Base-by-base conservation (phyloP, 2,113 vertebrate species). In the Nycticorax nycticorax region DNA sequence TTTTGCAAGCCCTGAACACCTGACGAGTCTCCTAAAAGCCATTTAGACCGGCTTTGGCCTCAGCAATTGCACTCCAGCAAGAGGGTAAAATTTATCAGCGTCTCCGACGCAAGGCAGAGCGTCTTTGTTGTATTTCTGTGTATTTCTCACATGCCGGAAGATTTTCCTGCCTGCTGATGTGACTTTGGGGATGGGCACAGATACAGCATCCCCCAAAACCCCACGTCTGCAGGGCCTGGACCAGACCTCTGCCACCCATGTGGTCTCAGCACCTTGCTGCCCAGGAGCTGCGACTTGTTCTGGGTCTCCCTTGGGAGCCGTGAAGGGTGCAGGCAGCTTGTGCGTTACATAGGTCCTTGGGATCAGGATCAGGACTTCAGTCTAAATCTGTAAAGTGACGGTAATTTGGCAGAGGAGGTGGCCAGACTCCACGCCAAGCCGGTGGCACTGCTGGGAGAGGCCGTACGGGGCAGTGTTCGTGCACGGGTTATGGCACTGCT, bases 211-310 rank as follows among this genome's bases (percentile, higher is more conserved):
- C 33, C 57, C 28, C 17, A 5, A 30, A 52, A 32, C 1, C 4
- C 2, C 12, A 3, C 0, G 0, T 19, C 6, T 4, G 7, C 21
- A 1, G 24, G 71, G 28, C 6, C 6, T 14, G 1, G 67, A 37
- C 26, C 43, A 33, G 56, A 35, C 13, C 41, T 57, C 12, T n/a
- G 53, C 48, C 30, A 5, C 59, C 64, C 0, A 3, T 0, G 1
- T 21, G 75, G 50, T 47, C 50, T 4, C 0, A 52, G 57, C 57
- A 27, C 3, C 23, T 30, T 1, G 4, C 30, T 43, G 59, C 48
- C 28, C 39, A 12, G 33, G 84, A 32, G 53, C 22, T 33, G 72
- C 0, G 3, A 16, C 41, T 62, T 3, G 1, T 55, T 90, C 28
- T 3, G 55, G 81, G 72, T 66, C 48, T 74, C 32, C 0, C 0